Conservation (phyloP, 2,113 vertebrate species). For the Phalacrocorax aristotelis region DNA sequence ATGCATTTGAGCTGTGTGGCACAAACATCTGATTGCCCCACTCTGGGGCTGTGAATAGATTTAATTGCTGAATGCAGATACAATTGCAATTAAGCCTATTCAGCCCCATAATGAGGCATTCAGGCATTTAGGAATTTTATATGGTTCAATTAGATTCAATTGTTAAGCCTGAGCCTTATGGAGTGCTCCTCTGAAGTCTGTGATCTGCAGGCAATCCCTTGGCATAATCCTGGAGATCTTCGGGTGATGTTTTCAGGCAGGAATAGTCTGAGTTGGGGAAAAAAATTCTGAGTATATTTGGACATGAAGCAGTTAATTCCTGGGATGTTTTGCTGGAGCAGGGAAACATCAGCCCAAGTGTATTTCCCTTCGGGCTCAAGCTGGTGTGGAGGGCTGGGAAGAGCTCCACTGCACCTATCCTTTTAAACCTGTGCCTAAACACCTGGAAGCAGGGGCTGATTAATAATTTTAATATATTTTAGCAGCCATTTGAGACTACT, state of each 20-base stretch:
- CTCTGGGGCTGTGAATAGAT: neutral
- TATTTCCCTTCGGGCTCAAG: neutral
- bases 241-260: neutral
- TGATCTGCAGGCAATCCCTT: neutral
- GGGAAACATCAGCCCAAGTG: neutral
- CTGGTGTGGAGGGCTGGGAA: neutral
- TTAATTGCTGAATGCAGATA: neutral
- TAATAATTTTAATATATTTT: neutral
- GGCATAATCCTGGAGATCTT: neutral
- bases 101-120: neutral
- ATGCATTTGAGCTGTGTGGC: neutral
- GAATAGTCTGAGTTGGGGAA: rapidly evolving
- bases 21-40: neutral
- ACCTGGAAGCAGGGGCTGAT: neutral
- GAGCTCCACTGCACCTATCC: neutral
- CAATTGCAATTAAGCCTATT: constrained; percentile 27
- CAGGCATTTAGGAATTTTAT: neutral
- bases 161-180: neutral
- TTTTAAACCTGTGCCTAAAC: neutral
- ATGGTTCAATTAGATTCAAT: neutral
- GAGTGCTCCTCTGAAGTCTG: neutral
- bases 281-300: rapidly evolving
- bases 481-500: neutral
- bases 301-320: neutral
- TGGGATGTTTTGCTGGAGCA: neutral